phyloP scores from a whole-genome alignment of 92 coral and sea anemone genomes.

The Siderastrea radians region DNA sequence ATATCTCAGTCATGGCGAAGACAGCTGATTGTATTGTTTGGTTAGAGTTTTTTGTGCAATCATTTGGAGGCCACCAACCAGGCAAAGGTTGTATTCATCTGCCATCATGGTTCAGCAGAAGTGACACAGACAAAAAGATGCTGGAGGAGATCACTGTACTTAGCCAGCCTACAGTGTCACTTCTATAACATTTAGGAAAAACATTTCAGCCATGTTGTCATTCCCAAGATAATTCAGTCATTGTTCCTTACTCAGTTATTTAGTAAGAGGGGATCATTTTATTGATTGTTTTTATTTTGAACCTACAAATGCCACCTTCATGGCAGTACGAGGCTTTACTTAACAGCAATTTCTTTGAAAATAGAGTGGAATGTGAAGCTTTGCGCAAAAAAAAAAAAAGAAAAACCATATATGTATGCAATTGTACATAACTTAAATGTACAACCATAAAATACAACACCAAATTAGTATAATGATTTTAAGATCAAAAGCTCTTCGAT shows the following conservation, averaged over 20 bases:
- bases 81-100: slow-evolving; percentile 57
- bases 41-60: neutral
- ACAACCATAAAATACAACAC: too few species aligned
- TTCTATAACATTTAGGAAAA: slow-evolving; percentile 54
- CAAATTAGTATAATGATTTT: too few species aligned
- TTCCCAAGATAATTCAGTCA: slow-evolving; percentile 38
- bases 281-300: too few species aligned
- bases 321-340: too few species aligned
- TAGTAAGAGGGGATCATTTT: neutral
- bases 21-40: neutral
- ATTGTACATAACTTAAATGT: too few species aligned
- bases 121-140: slow-evolving; percentile 48
- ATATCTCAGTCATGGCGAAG: neutral
- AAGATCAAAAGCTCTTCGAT: too few species aligned
- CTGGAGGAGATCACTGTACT: slow-evolving; percentile 30
- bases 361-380: too few species aligned
- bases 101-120: slow-evolving; percentile 61
- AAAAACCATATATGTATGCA: too few species aligned
- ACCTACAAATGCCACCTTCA: too few species aligned
- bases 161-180: slow-evolving; percentile 47
- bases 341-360: too few species aligned
- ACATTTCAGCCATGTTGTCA: slow-evolving; percentile 19
- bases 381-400: too few species aligned
- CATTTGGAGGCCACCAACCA: slow-evolving; percentile 62
- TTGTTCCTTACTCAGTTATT: neutral